A percentile compares a stretch with the other conserved stretches of the same genome.
phyloP scores from a whole-genome alignment of 1,140 invertebrate genomes.

The Hyposmocoma kahamanoa region DNA sequence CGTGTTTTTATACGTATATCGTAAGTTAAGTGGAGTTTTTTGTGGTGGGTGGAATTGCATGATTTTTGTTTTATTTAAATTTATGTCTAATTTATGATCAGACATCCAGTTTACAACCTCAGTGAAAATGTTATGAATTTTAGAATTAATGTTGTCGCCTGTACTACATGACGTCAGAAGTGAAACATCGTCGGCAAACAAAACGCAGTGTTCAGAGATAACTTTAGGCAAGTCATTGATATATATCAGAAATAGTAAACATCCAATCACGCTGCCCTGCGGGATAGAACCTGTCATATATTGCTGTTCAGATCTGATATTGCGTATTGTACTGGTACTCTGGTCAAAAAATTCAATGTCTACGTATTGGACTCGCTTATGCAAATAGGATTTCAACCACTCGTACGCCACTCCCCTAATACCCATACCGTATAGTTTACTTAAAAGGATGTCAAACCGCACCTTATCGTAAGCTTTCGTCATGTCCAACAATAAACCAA shows the following conservation, averaged over 20 bases:
- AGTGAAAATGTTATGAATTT: background rate
- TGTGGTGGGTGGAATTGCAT: background rate
- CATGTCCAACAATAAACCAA: conserved; percentile 4
- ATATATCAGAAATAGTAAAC: background rate
- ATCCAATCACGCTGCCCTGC: background rate
- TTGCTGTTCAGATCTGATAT: background rate
- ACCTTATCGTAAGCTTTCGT: background rate
- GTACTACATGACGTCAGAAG: background rate
- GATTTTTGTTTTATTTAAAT: background rate
- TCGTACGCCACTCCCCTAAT: background rate
- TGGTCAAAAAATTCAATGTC: background rate
- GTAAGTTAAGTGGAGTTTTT: background rate
- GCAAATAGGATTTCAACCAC: background rate
- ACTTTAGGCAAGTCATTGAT: background rate
- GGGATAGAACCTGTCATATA: background rate
- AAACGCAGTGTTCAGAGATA: background rate
- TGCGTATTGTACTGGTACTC: background rate
- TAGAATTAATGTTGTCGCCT: background rate
- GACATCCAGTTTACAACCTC: background rate
- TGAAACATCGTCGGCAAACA: background rate
- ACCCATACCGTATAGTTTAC: background rate
- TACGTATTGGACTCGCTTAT: background rate
- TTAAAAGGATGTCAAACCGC: background rate
- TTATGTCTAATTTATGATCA: background rate
- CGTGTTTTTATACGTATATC: background rate